Conservation (phyloP, 64 coral and sea anemone genomes). For the Actinia equina region DNA sequence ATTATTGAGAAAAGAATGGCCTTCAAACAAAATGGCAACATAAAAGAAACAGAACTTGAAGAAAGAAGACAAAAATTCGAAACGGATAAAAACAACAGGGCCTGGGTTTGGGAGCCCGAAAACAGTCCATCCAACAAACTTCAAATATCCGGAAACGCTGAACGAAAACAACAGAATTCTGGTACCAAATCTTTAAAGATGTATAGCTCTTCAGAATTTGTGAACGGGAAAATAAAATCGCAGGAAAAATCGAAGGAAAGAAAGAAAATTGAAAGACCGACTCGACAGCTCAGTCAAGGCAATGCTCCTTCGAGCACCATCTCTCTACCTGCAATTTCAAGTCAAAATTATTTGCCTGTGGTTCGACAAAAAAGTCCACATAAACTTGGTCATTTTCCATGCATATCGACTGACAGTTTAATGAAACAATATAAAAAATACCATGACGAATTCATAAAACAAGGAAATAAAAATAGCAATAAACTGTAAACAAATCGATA, state of each 20-base stretch:
- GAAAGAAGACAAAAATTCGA: not conserved
- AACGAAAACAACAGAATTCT: not conserved
- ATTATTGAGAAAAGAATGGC: not conserved
- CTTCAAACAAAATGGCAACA: not conserved
- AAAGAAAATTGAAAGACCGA: not conserved
- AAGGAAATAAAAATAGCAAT: not conserved
- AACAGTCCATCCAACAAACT: not conserved
- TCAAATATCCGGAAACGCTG: not conserved
- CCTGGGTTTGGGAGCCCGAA: slow-evolving; percentile 15
- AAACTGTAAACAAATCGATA: not conserved
- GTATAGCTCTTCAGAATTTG: not conserved
- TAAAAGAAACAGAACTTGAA: not conserved
- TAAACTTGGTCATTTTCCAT: not conserved
- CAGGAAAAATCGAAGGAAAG: not conserved
- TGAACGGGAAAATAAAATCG: not conserved
- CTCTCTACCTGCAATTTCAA: not conserved
- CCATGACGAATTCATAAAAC: slow-evolving; percentile 3
- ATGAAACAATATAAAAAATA: slow-evolving; percentile 1
- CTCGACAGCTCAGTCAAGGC: not conserved
- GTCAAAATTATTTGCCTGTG: not conserved
- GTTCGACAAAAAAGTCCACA: not conserved
- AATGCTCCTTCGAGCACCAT: not conserved
- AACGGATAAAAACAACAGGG: not conserved
- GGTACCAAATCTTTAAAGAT: not conserved
- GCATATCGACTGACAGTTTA: not conserved